Evolutionary conservation across 2,888 invertebrate genomes (phyloP), one percentile per base, ranked within the genome.

Genomic region (Orchestes rusci): DNA sequence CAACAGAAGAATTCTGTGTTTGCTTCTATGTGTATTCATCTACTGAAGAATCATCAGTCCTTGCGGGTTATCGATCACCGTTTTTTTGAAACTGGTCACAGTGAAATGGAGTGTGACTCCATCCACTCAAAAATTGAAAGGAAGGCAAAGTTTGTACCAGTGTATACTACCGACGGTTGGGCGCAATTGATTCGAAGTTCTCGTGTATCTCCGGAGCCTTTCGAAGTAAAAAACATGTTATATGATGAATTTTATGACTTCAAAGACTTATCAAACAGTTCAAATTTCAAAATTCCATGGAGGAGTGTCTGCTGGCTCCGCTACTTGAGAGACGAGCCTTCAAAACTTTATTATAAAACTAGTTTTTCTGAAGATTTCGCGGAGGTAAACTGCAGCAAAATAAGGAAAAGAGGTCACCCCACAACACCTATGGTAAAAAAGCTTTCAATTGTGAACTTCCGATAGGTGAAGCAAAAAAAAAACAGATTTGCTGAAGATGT

Each of bases 131-230:
- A n/a, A n/a, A n/a, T n/a, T n/a, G n/a, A n/a, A n/a, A n/a, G n/a
- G n/a, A n/a, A n/a, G n/a, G n/a, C n/a, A n/a, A n/a, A n/a, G n/a
- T n/a, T n/a, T n/a, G n/a, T n/a, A n/a, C n/a, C n/a, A n/a, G n/a
- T n/a, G n/a, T 59, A 59, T 43, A 56, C 50, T 12, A 56, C 56
- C 33, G 58, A 59, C 34, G 54, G 45, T 1, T 52, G 53, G 50
- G 50, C 55, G 10, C 52, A 56, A 43, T n/a, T 55, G 15, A 55
- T 56, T 30, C 31, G 54, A 52, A 33, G 39, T 38, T 32, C 54
- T 13, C 44, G 55, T 32, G 41, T 43, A 28, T 50, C 29, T 15
- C 54, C 54, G 29, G 3, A 30, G 10, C 51, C 50, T 39, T 53
- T 53, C 7, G 13, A 16, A 20, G 23, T 28, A 42, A 16, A 29